Evolutionary conservation across 2,888 invertebrate genomes (phyloP), one percentile per base, ranked within the genome.

Genomic region (Phrixothrix hirtus): DNA sequence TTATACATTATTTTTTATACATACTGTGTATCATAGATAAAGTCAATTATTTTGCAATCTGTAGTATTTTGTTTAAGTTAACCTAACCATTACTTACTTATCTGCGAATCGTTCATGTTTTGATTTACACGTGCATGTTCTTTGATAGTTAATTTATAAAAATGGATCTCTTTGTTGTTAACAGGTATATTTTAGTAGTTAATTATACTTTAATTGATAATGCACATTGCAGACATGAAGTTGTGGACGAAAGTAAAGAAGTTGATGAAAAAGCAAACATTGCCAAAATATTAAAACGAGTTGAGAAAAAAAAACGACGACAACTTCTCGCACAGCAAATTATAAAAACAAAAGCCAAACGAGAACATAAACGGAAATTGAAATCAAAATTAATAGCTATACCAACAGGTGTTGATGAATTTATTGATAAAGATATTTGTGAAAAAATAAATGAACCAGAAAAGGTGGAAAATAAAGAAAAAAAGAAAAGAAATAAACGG

Each of bases 121-220:
- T 1, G 15, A 1, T 13, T 31, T 30, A 5, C 26, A 37, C 9
- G 11, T 17, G 12, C 7, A 12, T 30, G n/a, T 15, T 12, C 3
- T 6, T 31, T 21, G 7, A 21, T 21, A 21, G 3, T 21, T 7
- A 21, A 5, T 21, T 5, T 21, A 5, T 37, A 14, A 37, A 37
- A 59, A 87, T 88, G 88, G 86, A 86, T 75, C 77, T 88, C 60
- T 88, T 88, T 69, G 79, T 86, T 56, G 81, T 88, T 42, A 85
- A 87, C 67, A 82, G 88, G 88, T 87, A 75, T 25, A 36, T 43
- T 34, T 35, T 25, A 7, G 13, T 25, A 3, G 5, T 25, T 27
- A 25, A 27, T 26, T n/a, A 13, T 26, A 2, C 6, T 7, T 25
- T 38, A 3, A 4, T 6, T 17, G 2, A 17, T 2, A 7, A 6